Percentiles rank a stretch among this genome's conserved stretches.
Evolutionary conservation across 2,888 invertebrate genomes (phyloP).

Genomic region (Agapetus fuscipes): DNA sequence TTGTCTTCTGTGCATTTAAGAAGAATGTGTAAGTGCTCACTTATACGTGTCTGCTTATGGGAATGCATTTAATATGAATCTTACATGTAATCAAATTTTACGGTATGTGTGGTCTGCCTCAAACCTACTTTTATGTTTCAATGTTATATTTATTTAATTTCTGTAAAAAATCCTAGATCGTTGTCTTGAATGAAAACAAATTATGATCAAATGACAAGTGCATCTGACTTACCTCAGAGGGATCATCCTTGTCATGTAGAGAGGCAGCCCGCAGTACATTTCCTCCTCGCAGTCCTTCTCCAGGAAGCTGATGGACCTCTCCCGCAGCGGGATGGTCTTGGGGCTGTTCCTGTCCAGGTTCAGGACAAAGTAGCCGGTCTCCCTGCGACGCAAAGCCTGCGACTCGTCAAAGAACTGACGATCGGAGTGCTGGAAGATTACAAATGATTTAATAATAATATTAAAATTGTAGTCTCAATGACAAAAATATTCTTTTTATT

Average conservation of each 20-base stretch:
- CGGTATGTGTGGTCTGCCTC: too few relatives aligned
- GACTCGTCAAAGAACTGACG: constrained; percentile 27
- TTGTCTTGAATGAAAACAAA: too few relatives aligned
- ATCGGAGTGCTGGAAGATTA: constrained; percentile 34
- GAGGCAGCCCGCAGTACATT: constrained; percentile 43
- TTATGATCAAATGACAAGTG: too few relatives aligned
- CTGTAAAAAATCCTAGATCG: too few relatives aligned
- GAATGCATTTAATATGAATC: too few relatives aligned
- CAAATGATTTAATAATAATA: not conserved
- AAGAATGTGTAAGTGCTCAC: too few relatives aligned
- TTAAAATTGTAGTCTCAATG: not conserved
- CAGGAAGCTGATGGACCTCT: constrained; percentile 12
- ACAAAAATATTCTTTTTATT: too few relatives aligned
- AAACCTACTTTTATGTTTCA: too few relatives aligned
- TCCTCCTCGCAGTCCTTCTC: constrained; percentile 32
- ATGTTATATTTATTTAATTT: too few relatives aligned
- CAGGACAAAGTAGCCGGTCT: constrained; percentile 30
- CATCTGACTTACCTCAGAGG: constrained; percentile 15
- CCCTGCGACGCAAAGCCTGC: constrained; percentile 20
- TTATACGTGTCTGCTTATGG: too few relatives aligned
- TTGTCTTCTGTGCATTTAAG: too few relatives aligned
- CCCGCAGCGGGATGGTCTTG: constrained; percentile 8
- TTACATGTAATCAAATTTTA: not conserved
- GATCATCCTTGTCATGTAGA: constrained; percentile 39
- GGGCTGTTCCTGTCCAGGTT: constrained; percentile 30